A percentile compares a stretch with the other conserved stretches of the same genome.
These are phyloP conservation scores for Parnassius mnemosyne DNA, from an alignment of 2,888 invertebrate species.

Conservation along the genomic window DNA sequence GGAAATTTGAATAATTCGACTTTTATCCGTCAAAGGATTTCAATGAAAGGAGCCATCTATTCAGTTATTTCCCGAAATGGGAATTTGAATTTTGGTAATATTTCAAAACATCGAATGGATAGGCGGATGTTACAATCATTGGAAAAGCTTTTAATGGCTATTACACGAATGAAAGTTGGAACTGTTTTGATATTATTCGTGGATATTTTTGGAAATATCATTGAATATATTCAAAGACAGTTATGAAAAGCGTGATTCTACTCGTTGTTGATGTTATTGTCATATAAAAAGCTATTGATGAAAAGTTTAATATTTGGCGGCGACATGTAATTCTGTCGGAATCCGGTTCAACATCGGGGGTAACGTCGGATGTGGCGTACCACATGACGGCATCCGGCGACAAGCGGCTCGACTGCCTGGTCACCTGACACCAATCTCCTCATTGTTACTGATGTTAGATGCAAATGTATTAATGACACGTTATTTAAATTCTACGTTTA, in stretches of 20 bases:
- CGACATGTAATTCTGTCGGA: slow-evolving; percentile 25
- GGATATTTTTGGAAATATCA: neutral
- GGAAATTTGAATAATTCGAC: slow-evolving; percentile 43
- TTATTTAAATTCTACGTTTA: slow-evolving; percentile 4
- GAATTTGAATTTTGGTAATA: slow-evolving; percentile 36
- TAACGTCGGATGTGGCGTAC: slow-evolving; percentile 60
- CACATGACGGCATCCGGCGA: slow-evolving; percentile 65
- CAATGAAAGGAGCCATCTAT: slow-evolving; percentile 38
- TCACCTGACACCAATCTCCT: slow-evolving; percentile 63
- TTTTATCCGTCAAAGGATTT: slow-evolving; percentile 44
- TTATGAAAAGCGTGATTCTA: slow-evolving; percentile 3
- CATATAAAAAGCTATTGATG: slow-evolving; percentile 5
- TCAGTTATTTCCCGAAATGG: slow-evolving; percentile 36
- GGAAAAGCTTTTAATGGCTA: slow-evolving; percentile 26
- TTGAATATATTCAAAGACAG: neutral
- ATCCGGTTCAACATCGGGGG: slow-evolving; percentile 40
- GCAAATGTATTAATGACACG: slow-evolving; percentile 10
- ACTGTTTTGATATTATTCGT: slow-evolving; percentile 13
- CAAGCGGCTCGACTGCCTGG: slow-evolving; percentile 45
- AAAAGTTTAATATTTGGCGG: slow-evolving; percentile 16
- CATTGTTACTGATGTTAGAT: slow-evolving; percentile 32
- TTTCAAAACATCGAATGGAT: slow-evolving; percentile 27
- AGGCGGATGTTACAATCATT: slow-evolving; percentile 24
- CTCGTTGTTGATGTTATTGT: neutral
- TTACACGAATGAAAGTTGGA: slow-evolving; percentile 17